A percentile compares a stretch with the other conserved stretches of the same genome.
phyloP scores from a whole-genome alignment of 2,797 vertebrate genomes.

The Catamblyrhynchus diadema region DNA sequence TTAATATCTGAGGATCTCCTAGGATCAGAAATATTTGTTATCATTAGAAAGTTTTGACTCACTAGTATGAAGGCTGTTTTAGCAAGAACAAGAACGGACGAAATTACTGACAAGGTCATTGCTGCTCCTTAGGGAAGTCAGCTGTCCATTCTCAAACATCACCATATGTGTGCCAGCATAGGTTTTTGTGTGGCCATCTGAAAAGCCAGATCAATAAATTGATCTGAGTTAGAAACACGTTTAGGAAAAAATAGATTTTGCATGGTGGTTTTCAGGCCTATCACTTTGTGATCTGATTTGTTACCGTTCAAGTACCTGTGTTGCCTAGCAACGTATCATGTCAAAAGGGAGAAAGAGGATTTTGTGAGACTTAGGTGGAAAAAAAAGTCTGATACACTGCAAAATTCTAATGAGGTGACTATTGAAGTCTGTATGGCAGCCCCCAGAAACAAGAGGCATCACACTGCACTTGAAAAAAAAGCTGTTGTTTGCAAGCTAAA shows the following conservation, averaged over 20 bases:
- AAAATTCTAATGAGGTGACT: not conserved
- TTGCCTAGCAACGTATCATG: not conserved
- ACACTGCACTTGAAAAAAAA: not conserved
- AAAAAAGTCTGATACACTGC: not conserved
- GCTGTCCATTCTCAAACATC: not conserved
- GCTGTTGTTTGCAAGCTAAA: not conserved
- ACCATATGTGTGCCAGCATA: accelerated
- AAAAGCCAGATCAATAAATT: not conserved
- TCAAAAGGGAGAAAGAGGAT: not conserved
- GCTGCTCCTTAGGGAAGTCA: not conserved
- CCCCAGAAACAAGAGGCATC: not conserved
- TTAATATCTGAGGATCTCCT: not conserved
- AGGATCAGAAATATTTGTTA: not conserved
- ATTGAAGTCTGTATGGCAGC: not conserved
- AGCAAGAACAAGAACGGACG: accelerated
- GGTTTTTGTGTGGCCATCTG: accelerated
- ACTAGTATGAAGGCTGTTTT: not conserved
- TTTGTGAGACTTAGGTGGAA: not conserved
- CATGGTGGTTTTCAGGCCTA: not conserved
- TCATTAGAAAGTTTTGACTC: not conserved
- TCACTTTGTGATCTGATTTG: not conserved
- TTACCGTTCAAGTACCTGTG: not conserved
- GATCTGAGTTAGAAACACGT: not conserved
- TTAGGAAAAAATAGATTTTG: not conserved
- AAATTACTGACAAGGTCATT: not conserved